Conservation (phyloP, 2,113 vertebrate genomes). For the Poeciliopsis prolifica region DNA sequence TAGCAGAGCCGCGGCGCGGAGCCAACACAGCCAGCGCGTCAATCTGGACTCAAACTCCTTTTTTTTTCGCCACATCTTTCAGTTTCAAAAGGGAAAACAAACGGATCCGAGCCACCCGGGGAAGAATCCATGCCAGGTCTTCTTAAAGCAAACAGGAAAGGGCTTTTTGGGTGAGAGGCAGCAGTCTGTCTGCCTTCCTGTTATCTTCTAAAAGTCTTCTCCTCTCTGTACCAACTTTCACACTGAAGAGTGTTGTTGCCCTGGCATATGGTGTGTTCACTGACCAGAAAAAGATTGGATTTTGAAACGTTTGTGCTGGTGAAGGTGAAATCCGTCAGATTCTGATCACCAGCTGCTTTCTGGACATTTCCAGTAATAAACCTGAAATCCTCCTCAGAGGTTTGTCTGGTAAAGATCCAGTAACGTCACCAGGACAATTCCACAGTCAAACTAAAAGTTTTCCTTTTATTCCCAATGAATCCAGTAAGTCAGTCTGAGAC, state of each 20-base stretch:
- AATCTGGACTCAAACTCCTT: not conserved
- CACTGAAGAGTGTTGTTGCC: not conserved
- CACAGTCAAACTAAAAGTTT: not conserved
- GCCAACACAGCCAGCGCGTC: conserved; percentile 25
- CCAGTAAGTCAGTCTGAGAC: not conserved
- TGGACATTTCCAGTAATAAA: not conserved
- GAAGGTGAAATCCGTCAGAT: not conserved
- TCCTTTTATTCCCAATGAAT: not conserved
- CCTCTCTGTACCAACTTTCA: not conserved
- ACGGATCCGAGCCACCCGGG: not conserved
- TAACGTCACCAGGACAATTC: not conserved
- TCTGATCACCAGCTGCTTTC: not conserved
- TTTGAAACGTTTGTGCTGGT: not conserved
- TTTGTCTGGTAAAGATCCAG: not conserved
- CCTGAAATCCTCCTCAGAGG: not conserved
- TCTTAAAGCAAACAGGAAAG: not conserved
- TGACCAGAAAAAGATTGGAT: not conserved
- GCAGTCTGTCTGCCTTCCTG: not conserved
- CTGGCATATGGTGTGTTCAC: not conserved
- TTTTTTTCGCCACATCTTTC: conserved; percentile 26
- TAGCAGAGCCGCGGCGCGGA: no score
- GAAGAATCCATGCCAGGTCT: not conserved
- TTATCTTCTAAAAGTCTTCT: not conserved
- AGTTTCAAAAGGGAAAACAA: conserved; percentile 11
- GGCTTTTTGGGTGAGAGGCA: no score